phyloP scores from a whole-genome alignment of 2,113 vertebrate species.

The Tupaia tana region DNA sequence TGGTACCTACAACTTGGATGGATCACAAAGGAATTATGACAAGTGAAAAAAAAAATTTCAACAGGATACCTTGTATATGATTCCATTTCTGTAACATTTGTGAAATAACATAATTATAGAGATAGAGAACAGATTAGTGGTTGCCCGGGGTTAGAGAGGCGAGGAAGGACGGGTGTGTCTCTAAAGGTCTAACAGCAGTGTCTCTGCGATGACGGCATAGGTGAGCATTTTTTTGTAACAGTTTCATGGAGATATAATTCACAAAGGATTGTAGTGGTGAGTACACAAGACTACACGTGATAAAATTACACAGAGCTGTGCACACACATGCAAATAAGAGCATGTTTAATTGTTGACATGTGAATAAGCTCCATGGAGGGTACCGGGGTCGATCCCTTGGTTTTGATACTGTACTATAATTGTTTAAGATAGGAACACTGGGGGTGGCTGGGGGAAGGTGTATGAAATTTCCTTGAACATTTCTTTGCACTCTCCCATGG shows the following conservation, averaged over 20 bases:
- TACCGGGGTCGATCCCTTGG: slow-evolving; percentile 6
- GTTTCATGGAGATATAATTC: slow-evolving; percentile 35
- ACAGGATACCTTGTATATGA: neutral
- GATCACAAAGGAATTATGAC: slow-evolving; percentile 7
- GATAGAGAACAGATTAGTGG: slow-evolving; percentile 34
- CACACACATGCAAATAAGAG: neutral
- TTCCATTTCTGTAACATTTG: slow-evolving; percentile 25
- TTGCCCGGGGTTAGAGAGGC: neutral
- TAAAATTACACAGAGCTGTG: slow-evolving; percentile 29
- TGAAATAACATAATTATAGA: slow-evolving; percentile 59
- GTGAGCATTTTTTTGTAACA: neutral
- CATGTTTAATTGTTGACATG: neutral
- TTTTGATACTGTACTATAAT: neutral
- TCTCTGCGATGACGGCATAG: slow-evolving; percentile 22
- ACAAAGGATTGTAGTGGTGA: neutral
- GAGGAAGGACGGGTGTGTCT: slow-evolving; percentile 15
- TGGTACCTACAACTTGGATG: neutral
- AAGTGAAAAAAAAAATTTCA: neutral
- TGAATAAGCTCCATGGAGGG: neutral
- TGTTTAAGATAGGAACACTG: neutral
- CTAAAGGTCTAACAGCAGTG: neutral
- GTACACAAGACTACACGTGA: neutral
- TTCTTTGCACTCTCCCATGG: slow-evolving; percentile 35
- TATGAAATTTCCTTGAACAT: neutral
- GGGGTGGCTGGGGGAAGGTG: neutral